A percentile compares a stretch with the other conserved stretches of the same genome.
phyloP scores from a whole-genome alignment of 2,888 invertebrate genomes.

The Alloplasta piceator region DNA sequence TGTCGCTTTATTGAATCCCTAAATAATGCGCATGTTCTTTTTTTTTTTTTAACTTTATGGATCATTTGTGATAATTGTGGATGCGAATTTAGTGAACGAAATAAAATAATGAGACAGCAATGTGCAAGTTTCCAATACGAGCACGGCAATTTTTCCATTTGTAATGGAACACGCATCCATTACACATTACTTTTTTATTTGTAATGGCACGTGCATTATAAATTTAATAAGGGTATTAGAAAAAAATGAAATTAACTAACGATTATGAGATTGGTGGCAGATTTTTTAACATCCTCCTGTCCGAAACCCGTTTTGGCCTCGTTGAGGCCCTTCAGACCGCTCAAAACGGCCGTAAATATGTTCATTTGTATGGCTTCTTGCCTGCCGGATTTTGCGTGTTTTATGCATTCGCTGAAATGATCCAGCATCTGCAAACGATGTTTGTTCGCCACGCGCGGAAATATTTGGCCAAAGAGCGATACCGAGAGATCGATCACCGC shows the following conservation, averaged over 20 bases:
- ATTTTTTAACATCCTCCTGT: conserved; percentile 95
- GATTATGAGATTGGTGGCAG: conserved; percentile 91
- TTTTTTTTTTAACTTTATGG: too few species aligned
- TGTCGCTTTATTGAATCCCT: too few species aligned
- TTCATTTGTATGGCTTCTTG: conserved; percentile 99
- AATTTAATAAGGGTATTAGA: too few species aligned
- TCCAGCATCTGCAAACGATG: conserved; percentile 99
- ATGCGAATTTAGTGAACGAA: too few species aligned
- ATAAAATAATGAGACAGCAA: too few species aligned
- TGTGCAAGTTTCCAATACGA: too few species aligned
- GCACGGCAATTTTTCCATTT: too few species aligned
- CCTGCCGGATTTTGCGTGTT: conserved; percentile 95
- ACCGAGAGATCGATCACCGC: conserved; percentile 98
- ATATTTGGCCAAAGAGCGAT: conserved; percentile 95
- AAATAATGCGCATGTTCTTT: too few species aligned
- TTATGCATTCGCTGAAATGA: conserved; percentile 97
- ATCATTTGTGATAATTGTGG: too few species aligned
- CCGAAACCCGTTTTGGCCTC: conserved; percentile 94
- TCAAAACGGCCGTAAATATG: conserved; percentile 95
- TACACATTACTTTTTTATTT: too few species aligned
- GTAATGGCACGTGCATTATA: too few species aligned
- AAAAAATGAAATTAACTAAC: conserved; percentile 85
- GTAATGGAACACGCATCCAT: too few species aligned
- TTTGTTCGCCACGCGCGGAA: conserved; percentile 97
- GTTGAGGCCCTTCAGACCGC: conserved; percentile 94